phyloP scores from a whole-genome alignment of 2,888 invertebrate species.

The Perdita meconis region DNA sequence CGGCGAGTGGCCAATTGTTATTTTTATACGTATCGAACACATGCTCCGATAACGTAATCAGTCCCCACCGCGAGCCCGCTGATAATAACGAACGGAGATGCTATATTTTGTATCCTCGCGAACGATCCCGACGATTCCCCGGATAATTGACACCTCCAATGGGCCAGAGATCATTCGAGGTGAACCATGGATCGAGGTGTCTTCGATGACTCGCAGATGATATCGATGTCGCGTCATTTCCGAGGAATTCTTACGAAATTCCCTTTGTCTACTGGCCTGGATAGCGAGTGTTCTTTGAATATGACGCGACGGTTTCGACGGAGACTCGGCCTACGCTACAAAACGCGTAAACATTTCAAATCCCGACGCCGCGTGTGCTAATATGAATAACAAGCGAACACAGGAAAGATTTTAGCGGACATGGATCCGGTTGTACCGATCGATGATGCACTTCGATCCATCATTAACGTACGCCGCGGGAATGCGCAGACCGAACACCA shows the following conservation, averaged over 20 bases:
- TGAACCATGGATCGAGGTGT: not conserved
- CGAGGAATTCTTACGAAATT: slow-evolving; percentile 33
- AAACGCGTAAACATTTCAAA: slow-evolving; percentile 72
- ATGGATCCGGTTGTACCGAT: slow-evolving; percentile 48
- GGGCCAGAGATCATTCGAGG: not conserved
- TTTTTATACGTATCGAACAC: slow-evolving; percentile 43
- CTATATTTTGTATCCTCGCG: slow-evolving; percentile 27
- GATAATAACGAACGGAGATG: slow-evolving; percentile 32
- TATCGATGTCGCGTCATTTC: not conserved
- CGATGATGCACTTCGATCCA: slow-evolving; percentile 60
- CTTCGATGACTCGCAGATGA: not conserved
- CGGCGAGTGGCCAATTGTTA: slow-evolving; percentile 52
- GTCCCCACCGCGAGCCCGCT: slow-evolving; percentile 30
- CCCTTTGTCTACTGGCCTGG: slow-evolving; percentile 7
- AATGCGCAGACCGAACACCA: slow-evolving; percentile 27
- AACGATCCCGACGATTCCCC: slow-evolving; percentile 1
- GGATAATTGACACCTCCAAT: not conserved
- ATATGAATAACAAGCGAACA: slow-evolving; percentile 82
- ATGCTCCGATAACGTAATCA: slow-evolving; percentile 55
- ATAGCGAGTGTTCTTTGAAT: slow-evolving; percentile 31
- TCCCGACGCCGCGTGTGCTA: slow-evolving; percentile 75
- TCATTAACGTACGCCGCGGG: slow-evolving; percentile 38
- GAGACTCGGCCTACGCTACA: slow-evolving; percentile 49
- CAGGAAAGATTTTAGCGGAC: slow-evolving; percentile 80
- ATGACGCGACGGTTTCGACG: slow-evolving; percentile 31